Conservation (phyloP, 2,888 invertebrate species). For the Ceratothoa steindachneri region DNA sequence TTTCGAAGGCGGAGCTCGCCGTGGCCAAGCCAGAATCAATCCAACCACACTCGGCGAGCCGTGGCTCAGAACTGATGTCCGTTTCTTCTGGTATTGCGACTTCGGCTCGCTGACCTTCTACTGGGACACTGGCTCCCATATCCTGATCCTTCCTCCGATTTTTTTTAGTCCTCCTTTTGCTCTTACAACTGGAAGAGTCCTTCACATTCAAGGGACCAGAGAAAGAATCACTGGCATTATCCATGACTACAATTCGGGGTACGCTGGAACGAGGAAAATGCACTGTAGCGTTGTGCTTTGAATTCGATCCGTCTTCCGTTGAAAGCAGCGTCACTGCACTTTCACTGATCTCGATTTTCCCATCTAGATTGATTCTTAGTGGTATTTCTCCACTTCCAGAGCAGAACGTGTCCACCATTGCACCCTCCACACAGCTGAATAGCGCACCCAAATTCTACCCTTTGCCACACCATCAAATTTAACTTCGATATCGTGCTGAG, state of each 20-base stretch:
- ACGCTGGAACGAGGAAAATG: conserved; percentile 6
- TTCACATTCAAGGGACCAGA: conserved; percentile 6
- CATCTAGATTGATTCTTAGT: neutral
- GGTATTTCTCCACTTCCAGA: neutral
- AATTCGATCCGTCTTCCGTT: neutral
- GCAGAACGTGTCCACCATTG: conserved; percentile 17
- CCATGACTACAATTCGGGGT: neutral
- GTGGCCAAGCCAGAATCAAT: conserved; percentile 23
- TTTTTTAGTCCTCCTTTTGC: conserved; percentile 18
- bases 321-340: conserved; percentile 17
- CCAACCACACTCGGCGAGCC: conserved; percentile 18
- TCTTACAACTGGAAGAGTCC: conserved; percentile 24
- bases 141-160: conserved; percentile 16
- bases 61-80: conserved; percentile 18
- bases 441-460: conserved; percentile 12
- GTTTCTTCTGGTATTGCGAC: neutral
- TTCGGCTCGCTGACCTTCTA: conserved; percentile 17
- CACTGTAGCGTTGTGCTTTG: neutral
- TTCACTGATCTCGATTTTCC: conserved; percentile 12
- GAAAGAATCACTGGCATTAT: neutral
- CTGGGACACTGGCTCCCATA: conserved; percentile 13
- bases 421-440: conserved; percentile 14
- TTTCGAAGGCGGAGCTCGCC: conserved; percentile 11
- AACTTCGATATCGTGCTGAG: neutral
- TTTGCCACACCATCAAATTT: conserved; percentile 20